phyloP scores from a whole-genome alignment of 2,797 vertebrate species.

The Xiphophorus birchmanni region DNA sequence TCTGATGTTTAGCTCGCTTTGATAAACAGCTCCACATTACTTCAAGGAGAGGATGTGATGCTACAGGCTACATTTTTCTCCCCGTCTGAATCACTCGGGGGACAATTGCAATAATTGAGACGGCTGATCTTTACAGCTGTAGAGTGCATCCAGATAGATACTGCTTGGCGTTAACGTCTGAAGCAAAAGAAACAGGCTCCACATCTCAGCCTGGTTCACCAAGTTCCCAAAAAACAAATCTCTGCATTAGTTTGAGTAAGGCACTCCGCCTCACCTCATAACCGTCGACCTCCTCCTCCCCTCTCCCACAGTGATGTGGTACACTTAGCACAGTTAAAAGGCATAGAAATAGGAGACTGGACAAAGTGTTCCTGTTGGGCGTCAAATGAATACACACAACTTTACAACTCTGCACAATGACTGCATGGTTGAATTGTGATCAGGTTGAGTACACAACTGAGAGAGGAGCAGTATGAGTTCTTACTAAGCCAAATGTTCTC shows the following conservation, averaged over 20 bases:
- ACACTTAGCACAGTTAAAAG: constrained; percentile 82
- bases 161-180: constrained; percentile 52
- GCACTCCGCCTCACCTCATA: constrained; percentile 80
- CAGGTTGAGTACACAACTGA: constrained; percentile 54
- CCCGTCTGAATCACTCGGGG: constrained; percentile 44
- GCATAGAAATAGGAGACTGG: constrained; percentile 77
- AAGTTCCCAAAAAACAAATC: constrained; percentile 53
- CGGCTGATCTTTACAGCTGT: constrained; percentile 44
- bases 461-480: constrained; percentile 57
- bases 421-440: constrained; percentile 57
- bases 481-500: constrained; percentile 65
- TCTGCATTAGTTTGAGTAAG: constrained; percentile 83
- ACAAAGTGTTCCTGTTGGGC: constrained; percentile 56
- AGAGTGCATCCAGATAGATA: constrained; percentile 66
- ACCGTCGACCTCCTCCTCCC: constrained; percentile 62
- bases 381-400: constrained; percentile 70
- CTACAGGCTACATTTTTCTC: constrained; percentile 71
- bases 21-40: constrained; percentile 43
- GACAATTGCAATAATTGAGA: constrained; percentile 51
- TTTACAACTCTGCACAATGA: constrained; percentile 66
- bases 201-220: constrained; percentile 51
- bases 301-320: constrained; percentile 84
- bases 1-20: constrained; percentile 38
- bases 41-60: constrained; percentile 55
- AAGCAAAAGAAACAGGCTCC: constrained; percentile 40